A percentile compares a stretch with the other conserved stretches of the same genome.
phyloP scores from a whole-genome alignment of 2,797 vertebrate genomes.

The Eulemur rubriventer region DNA sequence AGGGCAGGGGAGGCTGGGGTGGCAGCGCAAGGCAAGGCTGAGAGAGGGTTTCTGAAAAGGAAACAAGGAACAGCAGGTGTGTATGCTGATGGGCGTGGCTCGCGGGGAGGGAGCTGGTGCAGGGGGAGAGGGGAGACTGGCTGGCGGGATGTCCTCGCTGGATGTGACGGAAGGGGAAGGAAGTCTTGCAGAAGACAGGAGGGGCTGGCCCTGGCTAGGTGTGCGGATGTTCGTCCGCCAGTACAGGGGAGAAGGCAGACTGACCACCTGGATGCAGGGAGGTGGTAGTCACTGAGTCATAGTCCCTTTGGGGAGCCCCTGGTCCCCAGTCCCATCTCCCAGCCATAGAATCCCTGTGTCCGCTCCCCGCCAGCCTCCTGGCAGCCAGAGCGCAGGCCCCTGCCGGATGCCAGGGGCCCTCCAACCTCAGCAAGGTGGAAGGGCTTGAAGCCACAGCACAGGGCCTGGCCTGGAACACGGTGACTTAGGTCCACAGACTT shows the following conservation, averaged over 20 bases:
- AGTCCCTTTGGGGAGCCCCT: not conserved
- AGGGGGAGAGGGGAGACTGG: not conserved
- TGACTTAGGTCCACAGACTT: not conserved
- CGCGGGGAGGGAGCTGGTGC: not conserved
- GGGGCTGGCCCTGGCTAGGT: not conserved
- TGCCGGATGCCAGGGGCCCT: not conserved
- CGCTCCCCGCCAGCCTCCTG: not conserved
- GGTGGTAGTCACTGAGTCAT: fast-evolving
- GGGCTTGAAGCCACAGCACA: not conserved
- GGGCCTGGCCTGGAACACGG: fast-evolving
- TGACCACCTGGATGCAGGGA: not conserved
- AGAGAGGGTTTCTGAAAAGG: not conserved
- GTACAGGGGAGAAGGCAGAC: not conserved
- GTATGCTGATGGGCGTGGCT: not conserved
- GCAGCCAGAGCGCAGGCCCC: not conserved
- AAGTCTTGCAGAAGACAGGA: not conserved
- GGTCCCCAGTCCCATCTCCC: not conserved
- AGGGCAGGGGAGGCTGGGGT: not conserved
- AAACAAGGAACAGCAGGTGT: not conserved
- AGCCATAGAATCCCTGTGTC: not conserved
- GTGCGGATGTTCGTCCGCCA: fast-evolving
- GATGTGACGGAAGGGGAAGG: no score
- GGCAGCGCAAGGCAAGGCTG: not conserved
- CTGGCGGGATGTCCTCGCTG: fast-evolving
- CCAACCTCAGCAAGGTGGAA: not conserved